Evolutionary conservation across 2,113 vertebrate genomes (phyloP), one percentile per base, ranked within the genome.

Genomic region (Cyprichromis sp.): DNA sequence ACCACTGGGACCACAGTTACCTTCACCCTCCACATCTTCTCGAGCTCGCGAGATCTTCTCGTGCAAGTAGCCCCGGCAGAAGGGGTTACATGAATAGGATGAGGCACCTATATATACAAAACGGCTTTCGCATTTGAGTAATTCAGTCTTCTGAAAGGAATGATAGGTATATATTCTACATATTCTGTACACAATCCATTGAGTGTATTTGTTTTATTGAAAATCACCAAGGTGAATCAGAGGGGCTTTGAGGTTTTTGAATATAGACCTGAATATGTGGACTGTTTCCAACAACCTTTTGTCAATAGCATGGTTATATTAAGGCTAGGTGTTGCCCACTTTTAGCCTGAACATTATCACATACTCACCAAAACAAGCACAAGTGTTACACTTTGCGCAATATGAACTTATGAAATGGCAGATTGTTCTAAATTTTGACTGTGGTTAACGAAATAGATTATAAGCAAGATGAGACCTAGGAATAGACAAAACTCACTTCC

Each of bases 51-150:
- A 54, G n/a, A 54, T 12, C 52, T 54, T 54, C 6, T 54, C 6
- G n/a, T 21, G 5, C 53, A 54, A 54, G 53, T 54, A 54, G n/a
- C 52, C n/a, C 52, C 3, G 10, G 52, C 52, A 4, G 52, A 54
- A 54, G n/a, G n/a, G 52, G 53, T 24, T 54, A 24, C n/a, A 54
- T 24, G 10, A 54, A 54, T 54, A 54, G n/a, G 5, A 54, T 54
- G 10, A 54, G 52, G 52, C 52, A 53, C 52, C 52, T 53, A 21
- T 54, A 21, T 13, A 14, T 8, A 89, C 87, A 93, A 95, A 95
- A 96, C 95, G 93, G 89, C 94, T 92, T 94, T 94, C 88, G 81
- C 91, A 91, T 88, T 82, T 80, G 80, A 42, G 66, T 24, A 14
- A 73, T 80, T 84, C 42, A 57, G 24, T 76, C 78, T 87, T 89